Evolutionary conservation across 2,888 invertebrate species (phyloP), one percentile per base, ranked within the genome.

Genomic region (Norana najaformis): DNA sequence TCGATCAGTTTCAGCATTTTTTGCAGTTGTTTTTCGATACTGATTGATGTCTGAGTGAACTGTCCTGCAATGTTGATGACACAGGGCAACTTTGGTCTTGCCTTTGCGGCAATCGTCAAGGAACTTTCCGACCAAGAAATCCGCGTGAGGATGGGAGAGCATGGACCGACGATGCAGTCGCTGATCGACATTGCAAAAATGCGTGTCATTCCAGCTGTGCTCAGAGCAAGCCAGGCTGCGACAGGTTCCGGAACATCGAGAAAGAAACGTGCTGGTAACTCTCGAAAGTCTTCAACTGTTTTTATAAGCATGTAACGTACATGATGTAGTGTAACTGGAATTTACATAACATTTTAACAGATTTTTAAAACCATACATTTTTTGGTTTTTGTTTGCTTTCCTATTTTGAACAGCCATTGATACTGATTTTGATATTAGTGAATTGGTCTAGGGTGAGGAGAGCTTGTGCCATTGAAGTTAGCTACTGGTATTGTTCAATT

Each of bases 11-110:
- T n/a, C 69, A 16, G n/a, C 69, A n/a, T 30, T 69, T 69, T n/a
- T 30, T 69, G 30, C 69, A 69, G n/a, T n/a, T n/a, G 23, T 47
- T 23, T 23, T 3, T 23, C 18, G 13, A 41, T 2, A 11, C 18
- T 41, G 23, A 47, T 47, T 47, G 23, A 47, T 23, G 23, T 47
- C 11, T 3, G 20, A 23, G 23, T 47, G 23, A 20, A 47, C 47
- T 47, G 47, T 3, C 23, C 23, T 47, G 23, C 47, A n/a, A n/a
- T 69, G 69, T 69, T 69, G 69, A n/a, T 69, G 69, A 69, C 69
- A n/a, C 30, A 69, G 69, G 69, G 69, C 69, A 89, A 69, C 20
- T 34, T 89, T n/a, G 89, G 89, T 0, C 53, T 35, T 47, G 69
- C 82, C n/a, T 5, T 89, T 16, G 30, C 16, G n/a, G 34, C 41